These are phyloP conservation scores for Passer domesticus DNA, from an alignment of 2,113 vertebrate genomes.

Conservation along the genomic window DNA sequence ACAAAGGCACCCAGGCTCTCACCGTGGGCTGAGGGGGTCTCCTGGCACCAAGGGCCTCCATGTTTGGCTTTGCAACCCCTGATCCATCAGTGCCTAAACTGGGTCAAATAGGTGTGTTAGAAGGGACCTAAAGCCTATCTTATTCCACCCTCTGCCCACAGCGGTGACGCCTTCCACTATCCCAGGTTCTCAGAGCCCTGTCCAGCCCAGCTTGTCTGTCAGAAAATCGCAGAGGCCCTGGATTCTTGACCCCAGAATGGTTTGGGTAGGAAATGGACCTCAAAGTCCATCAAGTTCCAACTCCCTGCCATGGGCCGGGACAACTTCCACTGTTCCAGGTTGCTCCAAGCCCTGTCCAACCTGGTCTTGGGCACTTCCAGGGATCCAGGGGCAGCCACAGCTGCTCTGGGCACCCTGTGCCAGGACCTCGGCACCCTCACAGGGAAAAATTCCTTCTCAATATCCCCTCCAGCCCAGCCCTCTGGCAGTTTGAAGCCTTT, in stretches of 20 bases:
- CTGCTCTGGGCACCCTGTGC: background rate
- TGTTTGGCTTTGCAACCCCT: background rate
- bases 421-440: background rate
- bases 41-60: background rate
- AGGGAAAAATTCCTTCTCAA: background rate
- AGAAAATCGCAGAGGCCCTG: too few relatives aligned
- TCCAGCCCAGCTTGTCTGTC: too few relatives aligned
- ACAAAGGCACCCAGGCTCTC: background rate
- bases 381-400: background rate
- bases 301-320: too few relatives aligned
- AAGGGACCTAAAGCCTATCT: background rate
- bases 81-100: background rate
- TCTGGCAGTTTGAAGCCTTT: background rate
- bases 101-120: background rate
- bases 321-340: background rate
- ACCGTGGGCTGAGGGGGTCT: background rate
- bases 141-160: background rate
- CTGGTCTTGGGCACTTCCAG: background rate
- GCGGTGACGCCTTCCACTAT: background rate
- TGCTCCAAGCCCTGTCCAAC: rapidly evolving
- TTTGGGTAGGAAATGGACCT: too few relatives aligned
- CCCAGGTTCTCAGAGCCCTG: background rate
- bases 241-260: too few relatives aligned
- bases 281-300: too few relatives aligned
- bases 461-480: too few relatives aligned